These are phyloP conservation scores for Sinocyclocheilus rhinocerous DNA, from an alignment of 2,113 vertebrate genomes.

Conservation along the genomic window DNA sequence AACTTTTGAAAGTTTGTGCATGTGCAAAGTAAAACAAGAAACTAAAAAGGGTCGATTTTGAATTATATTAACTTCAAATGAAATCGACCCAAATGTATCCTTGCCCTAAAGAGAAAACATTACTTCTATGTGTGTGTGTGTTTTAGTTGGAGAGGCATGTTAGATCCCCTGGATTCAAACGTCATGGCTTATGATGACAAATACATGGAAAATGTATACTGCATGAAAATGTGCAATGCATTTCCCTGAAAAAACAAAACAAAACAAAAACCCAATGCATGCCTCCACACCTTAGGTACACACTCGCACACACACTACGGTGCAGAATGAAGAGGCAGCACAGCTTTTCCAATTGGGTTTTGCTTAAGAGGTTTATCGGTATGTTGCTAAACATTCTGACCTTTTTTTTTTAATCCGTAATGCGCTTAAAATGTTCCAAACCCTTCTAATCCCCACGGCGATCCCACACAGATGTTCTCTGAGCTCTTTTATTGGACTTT, in stretches of 20 bases:
- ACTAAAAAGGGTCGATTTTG: constrained; percentile 1
- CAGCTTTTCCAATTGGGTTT: constrained; percentile 75
- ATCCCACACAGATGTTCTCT: constrained; percentile 72
- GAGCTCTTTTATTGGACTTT: constrained; percentile 69
- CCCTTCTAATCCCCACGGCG: constrained; percentile 67
- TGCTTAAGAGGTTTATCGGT: constrained; percentile 79
- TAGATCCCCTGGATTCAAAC: constrained; percentile 36
- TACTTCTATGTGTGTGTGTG: constrained; percentile 14
- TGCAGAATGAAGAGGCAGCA: constrained; percentile 73
- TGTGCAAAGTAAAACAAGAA: background rate
- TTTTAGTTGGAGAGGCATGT: constrained; percentile 21
- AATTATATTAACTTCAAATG: background rate
- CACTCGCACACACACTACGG: constrained; percentile 49
- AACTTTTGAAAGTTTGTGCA: background rate
- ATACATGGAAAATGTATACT: constrained; percentile 29
- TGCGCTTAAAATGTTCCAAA: constrained; percentile 73
- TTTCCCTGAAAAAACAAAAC: constrained; percentile 4
- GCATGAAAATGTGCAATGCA: constrained; percentile 39
- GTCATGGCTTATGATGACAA: constrained; percentile 33
- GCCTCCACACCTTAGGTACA: constrained; percentile 40
- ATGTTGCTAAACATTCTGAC: constrained; percentile 80
- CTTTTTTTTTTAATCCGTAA: constrained; percentile 78
- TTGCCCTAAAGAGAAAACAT: constrained; percentile 21
- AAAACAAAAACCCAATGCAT: constrained; percentile 13
- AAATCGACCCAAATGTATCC: background rate